These are phyloP conservation scores for Nymphicus hollandicus DNA, from an alignment of 2,113 vertebrate species.

Conservation along the genomic window DNA sequence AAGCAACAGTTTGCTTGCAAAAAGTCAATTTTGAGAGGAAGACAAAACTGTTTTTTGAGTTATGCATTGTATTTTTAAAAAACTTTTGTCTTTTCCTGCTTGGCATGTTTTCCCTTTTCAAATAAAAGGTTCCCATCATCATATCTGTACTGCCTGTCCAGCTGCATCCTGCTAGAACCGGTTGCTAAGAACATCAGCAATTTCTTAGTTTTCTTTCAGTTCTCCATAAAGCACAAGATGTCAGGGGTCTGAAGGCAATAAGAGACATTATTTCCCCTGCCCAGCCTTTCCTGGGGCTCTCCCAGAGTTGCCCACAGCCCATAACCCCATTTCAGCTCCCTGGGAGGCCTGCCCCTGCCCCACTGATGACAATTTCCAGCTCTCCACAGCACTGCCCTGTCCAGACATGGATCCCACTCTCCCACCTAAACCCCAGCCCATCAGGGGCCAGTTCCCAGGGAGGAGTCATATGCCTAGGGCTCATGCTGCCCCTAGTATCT, in stretches of 20 bases:
- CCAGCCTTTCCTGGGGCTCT: not conserved
- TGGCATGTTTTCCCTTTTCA: not conserved
- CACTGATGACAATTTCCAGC: accelerated
- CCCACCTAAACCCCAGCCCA: too few species aligned
- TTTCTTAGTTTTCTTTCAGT: not conserved
- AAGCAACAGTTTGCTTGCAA: not conserved
- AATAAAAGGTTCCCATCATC: not conserved
- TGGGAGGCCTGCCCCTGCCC: not conserved
- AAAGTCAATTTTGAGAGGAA: not conserved
- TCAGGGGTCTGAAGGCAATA: not conserved
- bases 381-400: not conserved
- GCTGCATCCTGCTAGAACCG: not conserved
- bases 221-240: not conserved
- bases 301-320: accelerated
- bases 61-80: not conserved
- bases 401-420: too few species aligned
- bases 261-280: not conserved
- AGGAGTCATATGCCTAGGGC: accelerated
- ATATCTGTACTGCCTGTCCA: not conserved
- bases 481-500: accelerated
- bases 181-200: not conserved
- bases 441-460: accelerated
- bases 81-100: not conserved
- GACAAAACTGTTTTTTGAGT: not conserved
- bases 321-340: accelerated